Evolutionary conservation across 2,113 vertebrate species (phyloP).

Genomic region (Tamias sibiricus): DNA sequence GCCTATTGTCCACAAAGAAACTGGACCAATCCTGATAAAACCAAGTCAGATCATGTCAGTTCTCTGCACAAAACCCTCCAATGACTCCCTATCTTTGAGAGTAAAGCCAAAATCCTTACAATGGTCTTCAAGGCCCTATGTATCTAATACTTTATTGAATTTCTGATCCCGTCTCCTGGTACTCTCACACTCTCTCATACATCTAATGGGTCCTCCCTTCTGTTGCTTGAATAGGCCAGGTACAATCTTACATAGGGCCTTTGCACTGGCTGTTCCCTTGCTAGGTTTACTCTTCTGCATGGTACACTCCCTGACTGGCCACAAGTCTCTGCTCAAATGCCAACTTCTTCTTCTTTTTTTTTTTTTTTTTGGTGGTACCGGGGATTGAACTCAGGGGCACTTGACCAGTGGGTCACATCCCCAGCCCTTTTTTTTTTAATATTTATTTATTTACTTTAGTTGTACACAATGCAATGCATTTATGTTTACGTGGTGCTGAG

Average conservation of each 20-base stretch:
- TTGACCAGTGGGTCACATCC: too few relatives aligned
- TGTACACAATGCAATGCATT: too few relatives aligned
- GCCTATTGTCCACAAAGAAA: not conserved
- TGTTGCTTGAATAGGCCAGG: not conserved
- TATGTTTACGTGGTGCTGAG: too few relatives aligned
- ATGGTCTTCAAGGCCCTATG: not conserved
- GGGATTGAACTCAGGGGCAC: too few relatives aligned
- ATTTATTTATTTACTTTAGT: too few relatives aligned
- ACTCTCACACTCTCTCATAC: not conserved
- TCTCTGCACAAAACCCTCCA: conserved; percentile 42
- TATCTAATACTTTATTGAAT: not conserved
- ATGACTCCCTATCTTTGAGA: not conserved
- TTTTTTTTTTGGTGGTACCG: too few relatives aligned
- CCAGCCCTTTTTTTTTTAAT: too few relatives aligned
- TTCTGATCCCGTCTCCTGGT: conserved; percentile 29
- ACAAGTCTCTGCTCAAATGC: conserved; percentile 51
- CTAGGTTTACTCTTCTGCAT: not conserved
- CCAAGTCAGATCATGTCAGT: conserved; percentile 6
- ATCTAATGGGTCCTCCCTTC: conserved; percentile 1
- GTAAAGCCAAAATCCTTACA: conserved; percentile 10
- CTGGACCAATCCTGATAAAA: conserved; percentile 22
- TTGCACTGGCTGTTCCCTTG: not conserved
- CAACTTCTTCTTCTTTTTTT: too few relatives aligned
- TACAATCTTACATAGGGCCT: not conserved
- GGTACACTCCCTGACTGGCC: conserved; percentile 4